Evolutionary conservation across 2,113 vertebrate genomes (phyloP), one percentile per base, ranked within the genome.

Genomic region (Pungitius pungitius): DNA sequence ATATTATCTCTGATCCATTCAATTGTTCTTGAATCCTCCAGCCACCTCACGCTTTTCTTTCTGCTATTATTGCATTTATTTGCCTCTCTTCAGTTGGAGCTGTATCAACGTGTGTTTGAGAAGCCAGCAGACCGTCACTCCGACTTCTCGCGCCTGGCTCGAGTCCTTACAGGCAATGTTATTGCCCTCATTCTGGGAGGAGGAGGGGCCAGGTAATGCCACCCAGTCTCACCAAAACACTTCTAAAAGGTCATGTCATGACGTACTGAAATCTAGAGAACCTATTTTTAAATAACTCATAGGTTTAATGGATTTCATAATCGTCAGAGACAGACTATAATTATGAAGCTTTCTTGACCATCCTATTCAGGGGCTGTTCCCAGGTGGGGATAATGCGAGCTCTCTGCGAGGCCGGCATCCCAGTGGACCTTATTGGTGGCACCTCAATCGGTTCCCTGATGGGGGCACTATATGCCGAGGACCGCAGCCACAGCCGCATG

Each of bases 381-480:
- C 97, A 98, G 85, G 96, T 97, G 9, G 97, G 97, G 0, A 51
- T 98, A 49, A 90, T 98, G 91, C 88, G 94, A 60, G 96, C 98
- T 0, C 83, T 99, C 81, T 89, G 86, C 0, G 97, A 99, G 69
- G 92, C 93, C 0, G 95, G 96, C 0, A 97, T 98, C 80, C 97
- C 98, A 0, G 93, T 99, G 43, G 97, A 99, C 83, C 93, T 98
- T 92, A 93, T 97, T 0, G 96, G 97, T 6, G 97, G 97, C 45
- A 98, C 96, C 0, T 99, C 97, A 13, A 95, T 98, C 0, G 96
- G 98, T 6, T 93, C 98, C 14, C 95, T 99, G 64, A 96, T 98
- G 94, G 95, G 95, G 0, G 97, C 96, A 4, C 89, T 99, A 2
- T 99, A 96, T 5, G 94, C 97, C 0, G 96, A 98, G 81, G 96